Base-by-base conservation (phyloP, 2,888 invertebrate species). In the Polyommatus iphigenia region DNA sequence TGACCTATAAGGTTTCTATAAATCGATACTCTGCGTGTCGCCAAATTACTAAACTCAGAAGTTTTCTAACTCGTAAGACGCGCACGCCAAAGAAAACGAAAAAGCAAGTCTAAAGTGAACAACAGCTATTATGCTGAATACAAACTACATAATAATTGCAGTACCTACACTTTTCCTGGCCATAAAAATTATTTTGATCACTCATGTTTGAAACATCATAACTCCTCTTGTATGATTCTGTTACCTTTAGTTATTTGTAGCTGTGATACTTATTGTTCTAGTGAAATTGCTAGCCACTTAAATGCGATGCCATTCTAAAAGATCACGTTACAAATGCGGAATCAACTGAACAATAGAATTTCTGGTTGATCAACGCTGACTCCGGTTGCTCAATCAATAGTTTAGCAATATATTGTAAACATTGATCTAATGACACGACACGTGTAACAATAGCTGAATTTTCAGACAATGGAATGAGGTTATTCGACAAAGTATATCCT, bases 381-480 rank as follows among this genome's bases (percentile, higher is more conserved):
- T 73, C 41, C 24, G n/a, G 20, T 73, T 73, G 73, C 41, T 20
- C 46, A 73, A 73, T 32, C 73, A 13, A 67, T 46, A 24, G 50
- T 50, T 50, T 20, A 54, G 54, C 50, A 75, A 75, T 75, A 54
- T 54, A 75, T 50, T 54, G 50, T 75, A 75, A 75, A 75, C 75
- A 75, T 75, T 75, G 75, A 50, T 75, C 75, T 75, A 75, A 54
- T 75, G 75, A 75, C 75, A 41, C 46, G 73, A 20, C n/a, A 75
- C 73, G 24, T 46, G 75, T 75, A 75, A 75, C 75, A 54, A 75
- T 75, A 46, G 46, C 46, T 50, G 50, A 13, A 24, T 67, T 67
- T 67, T 67, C 29, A 54, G 54, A 75, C 75, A 75, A 75, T 75
- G 24, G 54, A 54, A 75, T 75, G 75, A 54, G 75, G 54, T 75